phyloP scores from a whole-genome alignment of 2,797 vertebrate genomes.

The Sternotherus odoratus region DNA sequence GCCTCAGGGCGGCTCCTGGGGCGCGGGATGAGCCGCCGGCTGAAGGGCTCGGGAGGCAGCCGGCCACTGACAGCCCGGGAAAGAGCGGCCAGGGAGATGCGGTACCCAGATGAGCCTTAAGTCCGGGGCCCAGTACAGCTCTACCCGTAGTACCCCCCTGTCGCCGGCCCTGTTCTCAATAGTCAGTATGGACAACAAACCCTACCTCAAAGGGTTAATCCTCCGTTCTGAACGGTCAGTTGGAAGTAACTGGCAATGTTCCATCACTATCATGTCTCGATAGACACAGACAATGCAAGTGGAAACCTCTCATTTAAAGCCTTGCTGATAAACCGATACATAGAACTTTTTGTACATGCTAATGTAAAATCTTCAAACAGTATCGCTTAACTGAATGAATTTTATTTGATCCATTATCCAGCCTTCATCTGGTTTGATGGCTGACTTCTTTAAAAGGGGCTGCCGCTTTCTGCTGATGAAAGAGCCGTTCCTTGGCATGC shows the following conservation, averaged over 20 bases:
- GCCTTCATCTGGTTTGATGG: background rate
- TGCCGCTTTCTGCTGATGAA: background rate
- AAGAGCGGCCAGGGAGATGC: no score
- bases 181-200: background rate
- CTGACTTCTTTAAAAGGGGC: background rate
- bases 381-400: background rate
- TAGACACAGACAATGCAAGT: background rate
- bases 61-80: no score
- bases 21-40: no score
- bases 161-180: no score
- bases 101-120: no score
- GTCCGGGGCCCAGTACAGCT: no score
- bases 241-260: background rate
- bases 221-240: background rate
- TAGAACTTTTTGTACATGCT: background rate
- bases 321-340: background rate
- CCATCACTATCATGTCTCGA: background rate
- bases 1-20: no score
- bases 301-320: background rate
- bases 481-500: background rate
- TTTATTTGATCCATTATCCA: background rate
- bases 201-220: slow-evolving; percentile 1
- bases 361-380: background rate
- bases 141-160: no score
- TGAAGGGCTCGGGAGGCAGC: no score